Evolutionary conservation across 2,888 invertebrate species (phyloP), one percentile per base, ranked within the genome.

Genomic region (Geophilus truncorum): DNA sequence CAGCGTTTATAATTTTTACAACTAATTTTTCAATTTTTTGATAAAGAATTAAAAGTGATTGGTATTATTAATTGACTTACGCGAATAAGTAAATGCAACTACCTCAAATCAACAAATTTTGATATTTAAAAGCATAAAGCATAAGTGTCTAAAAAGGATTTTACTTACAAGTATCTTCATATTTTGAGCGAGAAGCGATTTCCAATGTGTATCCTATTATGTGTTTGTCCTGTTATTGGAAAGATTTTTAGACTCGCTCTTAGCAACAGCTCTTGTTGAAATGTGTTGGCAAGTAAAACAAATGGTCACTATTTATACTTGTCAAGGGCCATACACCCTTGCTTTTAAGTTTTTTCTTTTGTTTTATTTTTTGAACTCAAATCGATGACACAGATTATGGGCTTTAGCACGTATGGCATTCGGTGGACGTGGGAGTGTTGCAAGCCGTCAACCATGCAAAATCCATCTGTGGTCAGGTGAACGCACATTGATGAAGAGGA

Each of bases 331-430:
- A 62, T 62, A 62, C 57, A 62, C 57, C 57, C 57, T 62, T 23
- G 57, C 18, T 62, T 23, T 62, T 62, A 6, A 23, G 1, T 62
- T 62, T 62, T 62, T 62, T 62, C 57, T 62, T 62, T 62, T 62
- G 57, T 62, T 62, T 62, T 62, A 62, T 62, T 62, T 62, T 62
- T 21, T 62, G 57, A 62, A 10, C 57, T 23, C 57, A 18, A 62
- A 62, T 62, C 57, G 57, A 62, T 62, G 57, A 62, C 57, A 62
- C 57, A 62, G 57, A 62, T 62, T 62, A 62, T 62, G 57, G 57
- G 57, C 23, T 62, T 23, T 21, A 23, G 57, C 57, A 23, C 57
- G 18, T 62, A 6, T 18, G 57, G 57, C 57, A 62, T 62, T 62
- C 57, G 57, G 1, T 18, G 18, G 18, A 62, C 57, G 57, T 62